Conservation (phyloP, 2,888 invertebrate species). For the Branchinecta sandiegonensis region DNA sequence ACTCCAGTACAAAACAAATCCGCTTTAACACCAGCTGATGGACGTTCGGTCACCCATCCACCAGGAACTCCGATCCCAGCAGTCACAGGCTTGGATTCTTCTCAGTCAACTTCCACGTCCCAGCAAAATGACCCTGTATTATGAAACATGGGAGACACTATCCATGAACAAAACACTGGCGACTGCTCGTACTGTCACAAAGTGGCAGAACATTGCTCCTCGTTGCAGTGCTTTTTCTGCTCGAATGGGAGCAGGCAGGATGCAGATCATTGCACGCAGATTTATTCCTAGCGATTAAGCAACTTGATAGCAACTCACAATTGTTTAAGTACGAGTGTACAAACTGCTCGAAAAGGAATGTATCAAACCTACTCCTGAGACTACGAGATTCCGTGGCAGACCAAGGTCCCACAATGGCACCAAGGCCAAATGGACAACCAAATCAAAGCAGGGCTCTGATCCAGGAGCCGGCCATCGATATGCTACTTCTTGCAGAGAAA, state of each 20-base stretch:
- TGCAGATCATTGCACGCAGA: conserved; percentile 9
- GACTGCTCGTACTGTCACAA: conserved; percentile 14
- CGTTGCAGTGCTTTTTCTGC: conserved; percentile 11
- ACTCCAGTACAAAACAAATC: no score
- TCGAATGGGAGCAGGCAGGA: background rate
- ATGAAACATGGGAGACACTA: no score
- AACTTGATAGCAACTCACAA: no score
- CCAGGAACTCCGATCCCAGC: conserved; percentile 4
- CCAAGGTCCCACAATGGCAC: conserved; percentile 8
- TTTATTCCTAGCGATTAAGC: background rate
- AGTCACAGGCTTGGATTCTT: conserved; percentile 4
- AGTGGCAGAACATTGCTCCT: conserved; percentile 14
- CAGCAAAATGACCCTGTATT: background rate
- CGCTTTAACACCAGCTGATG: no score
- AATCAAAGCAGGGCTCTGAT: conserved; percentile 14
- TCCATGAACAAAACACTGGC: background rate
- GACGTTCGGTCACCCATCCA: background rate
- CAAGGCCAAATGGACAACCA: conserved; percentile 14
- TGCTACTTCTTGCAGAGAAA: background rate
- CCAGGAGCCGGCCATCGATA: conserved; percentile 11
- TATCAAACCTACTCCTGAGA: background rate
- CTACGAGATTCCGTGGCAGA: conserved; percentile 14
- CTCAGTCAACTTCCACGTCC: conserved; percentile 8
- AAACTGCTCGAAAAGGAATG: no score
- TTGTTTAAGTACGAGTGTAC: no score